Conservation (phyloP, 2,113 vertebrate species). For the Electrona antarctica region DNA sequence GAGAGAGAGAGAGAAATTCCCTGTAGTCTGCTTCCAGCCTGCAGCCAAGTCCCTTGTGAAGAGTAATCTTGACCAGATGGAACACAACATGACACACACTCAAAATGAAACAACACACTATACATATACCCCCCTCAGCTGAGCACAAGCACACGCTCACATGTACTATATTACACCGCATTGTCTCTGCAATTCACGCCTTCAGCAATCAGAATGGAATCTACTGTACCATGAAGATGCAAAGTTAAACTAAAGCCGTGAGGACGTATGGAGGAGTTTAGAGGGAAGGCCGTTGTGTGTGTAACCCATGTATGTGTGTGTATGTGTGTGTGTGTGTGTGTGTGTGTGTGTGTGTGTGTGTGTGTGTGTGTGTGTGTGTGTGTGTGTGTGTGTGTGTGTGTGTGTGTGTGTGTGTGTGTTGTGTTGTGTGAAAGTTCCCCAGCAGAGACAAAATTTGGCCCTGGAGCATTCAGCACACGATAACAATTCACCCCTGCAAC, state of each 20-base stretch:
- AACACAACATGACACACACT: conserved; percentile 38
- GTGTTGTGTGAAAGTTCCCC: conserved; percentile 28
- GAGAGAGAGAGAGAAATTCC: neutral
- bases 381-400: neutral
- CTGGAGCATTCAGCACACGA: conserved; percentile 36
- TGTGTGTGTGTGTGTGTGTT: conserved; percentile 9
- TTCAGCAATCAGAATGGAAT: conserved; percentile 26
- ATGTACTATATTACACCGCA: neutral
- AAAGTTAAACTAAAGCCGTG: conserved; percentile 31
- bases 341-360: neutral
- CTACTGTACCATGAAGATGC: conserved; percentile 45
- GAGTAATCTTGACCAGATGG: conserved; percentile 60
- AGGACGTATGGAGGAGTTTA: conserved; percentile 29
- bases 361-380: conserved; percentile 2
- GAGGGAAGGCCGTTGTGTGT: neutral
- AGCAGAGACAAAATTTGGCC: conserved; percentile 42
- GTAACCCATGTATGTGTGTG: neutral
- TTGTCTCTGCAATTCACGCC: neutral
- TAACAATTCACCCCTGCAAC: conserved; percentile 36
- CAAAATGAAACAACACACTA: conserved; percentile 28
- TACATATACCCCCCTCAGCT: conserved; percentile 1
- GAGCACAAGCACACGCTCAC: conserved; percentile 17
- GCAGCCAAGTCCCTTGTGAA: conserved; percentile 28
- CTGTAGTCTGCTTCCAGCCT: conserved; percentile 26
- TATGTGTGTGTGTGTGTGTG: neutral